phyloP scores from a whole-genome alignment of 2,888 invertebrate genomes.

The Ophonus ardosiacus region DNA sequence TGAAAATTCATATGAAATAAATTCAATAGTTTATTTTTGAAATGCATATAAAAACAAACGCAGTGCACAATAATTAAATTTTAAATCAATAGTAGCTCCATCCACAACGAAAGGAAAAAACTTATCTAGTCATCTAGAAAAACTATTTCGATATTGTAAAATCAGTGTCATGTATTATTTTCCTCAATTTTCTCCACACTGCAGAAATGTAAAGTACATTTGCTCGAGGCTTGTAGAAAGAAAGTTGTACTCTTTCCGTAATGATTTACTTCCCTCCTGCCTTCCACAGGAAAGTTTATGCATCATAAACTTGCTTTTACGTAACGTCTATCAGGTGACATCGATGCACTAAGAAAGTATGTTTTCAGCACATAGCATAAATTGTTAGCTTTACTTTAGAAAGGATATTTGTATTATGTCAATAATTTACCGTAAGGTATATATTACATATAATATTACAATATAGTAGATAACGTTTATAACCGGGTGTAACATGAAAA shows the following conservation, averaged over 20 bases:
- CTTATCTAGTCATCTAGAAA: background rate
- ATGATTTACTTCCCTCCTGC: conserved; percentile 12
- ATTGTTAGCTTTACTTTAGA: conserved; percentile 12
- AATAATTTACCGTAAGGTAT: conserved; percentile 25
- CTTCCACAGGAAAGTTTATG: conserved; percentile 42
- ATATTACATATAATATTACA: background rate
- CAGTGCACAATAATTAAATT: too few relatives aligned
- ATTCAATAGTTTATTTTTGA: too few relatives aligned
- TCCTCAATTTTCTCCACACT: background rate
- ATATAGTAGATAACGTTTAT: too few relatives aligned
- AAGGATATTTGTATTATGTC: conserved; percentile 38
- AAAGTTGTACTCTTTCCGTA: conserved; percentile 54
- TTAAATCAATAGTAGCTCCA: too few relatives aligned
- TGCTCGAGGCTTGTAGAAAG: conserved; percentile 29
- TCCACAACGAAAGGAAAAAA: too few relatives aligned
- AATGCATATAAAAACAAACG: too few relatives aligned
- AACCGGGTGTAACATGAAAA: too few relatives aligned
- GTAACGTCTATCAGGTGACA: conserved; percentile 56
- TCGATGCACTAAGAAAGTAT: conserved; percentile 42
- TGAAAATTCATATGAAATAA: too few relatives aligned
- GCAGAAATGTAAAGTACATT: conserved; percentile 19
- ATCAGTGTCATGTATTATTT: background rate
- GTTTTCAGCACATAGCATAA: conserved; percentile 38
- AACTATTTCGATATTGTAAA: background rate
- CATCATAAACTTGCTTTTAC: conserved; percentile 52